Conservation (phyloP, 2,113 vertebrate genomes). For the Theristicus caerulescens region DNA sequence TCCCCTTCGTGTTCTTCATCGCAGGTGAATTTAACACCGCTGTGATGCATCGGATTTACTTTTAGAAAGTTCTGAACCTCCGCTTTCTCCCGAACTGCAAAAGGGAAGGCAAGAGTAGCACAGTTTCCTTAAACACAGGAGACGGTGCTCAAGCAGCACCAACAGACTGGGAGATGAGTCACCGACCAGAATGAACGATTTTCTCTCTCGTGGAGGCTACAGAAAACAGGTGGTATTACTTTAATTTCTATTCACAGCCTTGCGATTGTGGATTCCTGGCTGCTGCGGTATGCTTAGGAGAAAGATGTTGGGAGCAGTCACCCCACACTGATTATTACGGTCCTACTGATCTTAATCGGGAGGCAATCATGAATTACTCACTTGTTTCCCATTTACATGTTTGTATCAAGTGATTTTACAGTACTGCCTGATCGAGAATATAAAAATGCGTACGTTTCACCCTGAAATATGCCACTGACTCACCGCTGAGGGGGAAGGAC, state of each 20-base stretch:
- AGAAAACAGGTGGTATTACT: not conserved
- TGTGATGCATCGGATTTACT: not conserved
- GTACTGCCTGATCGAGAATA: not conserved
- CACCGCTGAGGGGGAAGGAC: not conserved
- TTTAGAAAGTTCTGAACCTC: not conserved
- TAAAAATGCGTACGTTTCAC: not conserved
- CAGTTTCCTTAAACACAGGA: not conserved
- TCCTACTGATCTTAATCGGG: not conserved
- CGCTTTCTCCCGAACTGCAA: not conserved
- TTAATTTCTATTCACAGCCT: not conserved
- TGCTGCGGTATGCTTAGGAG: not conserved
- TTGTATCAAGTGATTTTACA: not conserved
- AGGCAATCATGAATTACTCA: not conserved
- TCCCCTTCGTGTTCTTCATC: not conserved
- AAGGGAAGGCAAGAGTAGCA: not conserved
- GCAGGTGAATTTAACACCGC: rapidly evolving
- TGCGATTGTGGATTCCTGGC: not conserved
- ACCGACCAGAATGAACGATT: not conserved
- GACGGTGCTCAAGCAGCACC: not conserved
- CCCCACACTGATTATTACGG: not conserved
- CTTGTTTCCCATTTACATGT: not conserved
- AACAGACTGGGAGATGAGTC: not conserved
- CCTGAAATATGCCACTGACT: not conserved
- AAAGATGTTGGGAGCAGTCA: not conserved
- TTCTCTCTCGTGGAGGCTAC: not conserved